Evolutionary conservation across 2,797 vertebrate genomes (phyloP), one percentile per base, ranked within the genome.

Genomic region (Fringilla coelebs): DNA sequence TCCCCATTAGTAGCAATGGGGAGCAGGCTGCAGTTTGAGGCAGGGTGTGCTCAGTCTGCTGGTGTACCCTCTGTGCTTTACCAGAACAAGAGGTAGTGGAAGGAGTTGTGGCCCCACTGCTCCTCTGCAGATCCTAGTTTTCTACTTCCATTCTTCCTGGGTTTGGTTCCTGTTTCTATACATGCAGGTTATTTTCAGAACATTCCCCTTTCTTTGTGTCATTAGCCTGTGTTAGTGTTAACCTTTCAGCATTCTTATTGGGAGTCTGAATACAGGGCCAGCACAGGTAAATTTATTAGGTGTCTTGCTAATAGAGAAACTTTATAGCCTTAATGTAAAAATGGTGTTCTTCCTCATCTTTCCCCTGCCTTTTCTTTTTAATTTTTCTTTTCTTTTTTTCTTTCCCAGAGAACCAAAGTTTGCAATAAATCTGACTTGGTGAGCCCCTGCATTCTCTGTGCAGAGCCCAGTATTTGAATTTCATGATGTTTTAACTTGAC

Each of bases 241-340:
- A 40, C n/a, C 10, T 83, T 88, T 70, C 40, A 32, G 34, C 45
- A 70, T 84, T 55, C 48, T 78, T n/a, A 52, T 84, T 88, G 75
- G 40, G 24, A 70, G 85, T 43, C 63, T 88, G 22, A 68, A 60
- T 73, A 73, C 26, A 67, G n/a, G 24, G 41, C 52, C 32, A 90
- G n/a, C 32, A 66, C 29, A 66, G 19, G 16, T 86, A 41, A 87
- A 90, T 88, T 90, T 81, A 88, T 86, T 86, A 88, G 19, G 26
- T 94, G 63, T 45, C 26, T 62, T 81, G 73, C 52, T 62, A 73
- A 72, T 13, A 90, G n/a, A 78, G 62, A 63, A 91, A 72, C n/a
- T 68, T 91, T 46, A 81, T 51, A 77, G 76, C 14, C 22, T 15
- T 75, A 26, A 38, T 45, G 62, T 81, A 88, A 80, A 90, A 94